These are phyloP conservation scores for Megalops cyprinoides DNA, from an alignment of 2,797 vertebrate species.

Conservation along the genomic window DNA sequence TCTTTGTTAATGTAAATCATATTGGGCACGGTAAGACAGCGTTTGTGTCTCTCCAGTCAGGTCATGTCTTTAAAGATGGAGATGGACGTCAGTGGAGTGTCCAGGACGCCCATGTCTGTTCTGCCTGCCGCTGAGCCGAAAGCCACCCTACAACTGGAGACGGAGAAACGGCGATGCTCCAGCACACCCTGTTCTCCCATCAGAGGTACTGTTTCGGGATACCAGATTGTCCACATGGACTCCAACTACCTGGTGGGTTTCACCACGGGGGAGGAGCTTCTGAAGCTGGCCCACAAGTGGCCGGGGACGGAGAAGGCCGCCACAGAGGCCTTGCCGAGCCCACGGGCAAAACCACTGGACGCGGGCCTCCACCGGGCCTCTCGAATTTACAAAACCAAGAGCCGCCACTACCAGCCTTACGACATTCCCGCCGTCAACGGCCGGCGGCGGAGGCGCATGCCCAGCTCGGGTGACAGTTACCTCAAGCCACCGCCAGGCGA, in stretches of 20 bases:
- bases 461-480: slow-evolving; percentile 90
- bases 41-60: slow-evolving; percentile 47
- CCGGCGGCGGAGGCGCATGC: slow-evolving; percentile 86
- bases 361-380: slow-evolving; percentile 81
- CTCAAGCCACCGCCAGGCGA: slow-evolving; percentile 78
- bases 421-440: slow-evolving; percentile 89
- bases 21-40: background rate
- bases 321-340: slow-evolving; percentile 68
- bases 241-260: slow-evolving; percentile 95
- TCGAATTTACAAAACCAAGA: slow-evolving; percentile 83
- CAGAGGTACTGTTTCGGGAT: slow-evolving; percentile 85
- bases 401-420: slow-evolving; percentile 91
- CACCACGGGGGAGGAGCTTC: slow-evolving; percentile 91
- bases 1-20: too few species aligned
- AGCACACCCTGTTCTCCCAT: slow-evolving; percentile 94
- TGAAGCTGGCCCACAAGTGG: slow-evolving; percentile 89
- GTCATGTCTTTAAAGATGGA: slow-evolving; percentile 84
- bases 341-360: slow-evolving; percentile 77
- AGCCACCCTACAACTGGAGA: slow-evolving; percentile 75
- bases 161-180: slow-evolving; percentile 88
- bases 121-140: slow-evolving; percentile 80
- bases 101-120: slow-evolving; percentile 78
- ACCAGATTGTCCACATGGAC: slow-evolving; percentile 97
- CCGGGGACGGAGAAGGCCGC: slow-evolving; percentile 75
- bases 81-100: slow-evolving; percentile 85